Evolutionary conservation across 2,888 invertebrate species (phyloP).

Genomic region (Physocephala rufipes): DNA sequence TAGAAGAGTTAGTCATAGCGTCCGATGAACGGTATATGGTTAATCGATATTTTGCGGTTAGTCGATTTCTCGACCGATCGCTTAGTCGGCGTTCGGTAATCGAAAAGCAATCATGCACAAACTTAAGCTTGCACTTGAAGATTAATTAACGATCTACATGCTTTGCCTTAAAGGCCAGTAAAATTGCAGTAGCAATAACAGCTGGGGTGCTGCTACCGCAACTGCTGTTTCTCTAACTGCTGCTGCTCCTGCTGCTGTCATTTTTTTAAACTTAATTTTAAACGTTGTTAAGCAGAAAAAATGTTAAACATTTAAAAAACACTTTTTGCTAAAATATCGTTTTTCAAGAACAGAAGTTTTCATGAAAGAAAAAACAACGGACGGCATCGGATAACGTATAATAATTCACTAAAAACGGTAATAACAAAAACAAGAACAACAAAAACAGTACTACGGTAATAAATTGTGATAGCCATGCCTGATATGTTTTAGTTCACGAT

Average conservation of each 20-base stretch:
- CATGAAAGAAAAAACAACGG: neutral
- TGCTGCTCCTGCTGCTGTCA: neutral
- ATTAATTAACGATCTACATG: neutral
- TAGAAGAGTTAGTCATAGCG: no score
- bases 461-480: no score
- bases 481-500: no score
- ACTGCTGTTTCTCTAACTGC: neutral
- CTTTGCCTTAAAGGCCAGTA: neutral
- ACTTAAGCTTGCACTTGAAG: neutral
- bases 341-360: conserved; percentile 6
- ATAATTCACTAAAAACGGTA: neutral
- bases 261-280: neutral
- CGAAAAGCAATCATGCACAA: conserved; percentile 1
- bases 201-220: neutral
- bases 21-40: no score
- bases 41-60: no score
- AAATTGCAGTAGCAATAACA: neutral
- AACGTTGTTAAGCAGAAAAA: neutral
- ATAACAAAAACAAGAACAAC: neutral
- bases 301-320: neutral
- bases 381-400: neutral
- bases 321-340: neutral
- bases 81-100: neutral
- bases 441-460: neutral
- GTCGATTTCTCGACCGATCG: neutral